These are phyloP conservation scores for Lagopus muta DNA, from an alignment of 2,113 vertebrate species.

Conservation along the genomic window DNA sequence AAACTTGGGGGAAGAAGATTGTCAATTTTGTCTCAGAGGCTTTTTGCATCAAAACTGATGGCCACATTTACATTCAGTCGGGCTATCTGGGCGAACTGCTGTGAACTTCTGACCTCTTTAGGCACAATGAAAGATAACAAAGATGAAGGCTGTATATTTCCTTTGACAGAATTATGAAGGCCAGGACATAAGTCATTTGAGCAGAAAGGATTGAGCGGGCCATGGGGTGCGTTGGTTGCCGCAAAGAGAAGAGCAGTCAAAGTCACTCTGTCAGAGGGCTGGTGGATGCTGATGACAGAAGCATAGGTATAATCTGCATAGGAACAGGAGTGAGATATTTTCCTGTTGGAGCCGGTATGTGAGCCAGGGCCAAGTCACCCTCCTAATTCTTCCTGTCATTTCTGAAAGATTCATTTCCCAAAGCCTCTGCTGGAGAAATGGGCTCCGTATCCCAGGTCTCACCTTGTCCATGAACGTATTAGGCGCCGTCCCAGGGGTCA, in stretches of 20 bases:
- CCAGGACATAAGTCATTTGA: constrained; percentile 66
- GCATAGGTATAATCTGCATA: constrained; percentile 26
- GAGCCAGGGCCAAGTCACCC: constrained; percentile 53
- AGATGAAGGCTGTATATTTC: constrained; percentile 72
- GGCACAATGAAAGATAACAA: constrained; percentile 71
- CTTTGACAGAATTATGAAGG: constrained; percentile 69
- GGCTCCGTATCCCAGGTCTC: constrained; percentile 57
- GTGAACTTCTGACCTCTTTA: constrained; percentile 73
- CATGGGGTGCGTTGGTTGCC: not conserved
- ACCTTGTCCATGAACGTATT: constrained; percentile 58
- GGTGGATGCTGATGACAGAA: not conserved
- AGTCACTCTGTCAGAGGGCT: not conserved
- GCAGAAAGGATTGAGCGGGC: constrained; percentile 40
- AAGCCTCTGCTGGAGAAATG: constrained; percentile 45
- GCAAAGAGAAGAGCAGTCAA: not conserved
- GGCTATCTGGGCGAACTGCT: constrained; percentile 46
- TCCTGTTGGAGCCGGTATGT: constrained; percentile 4
- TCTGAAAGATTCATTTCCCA: constrained; percentile 62
- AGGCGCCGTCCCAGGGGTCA: constrained; percentile 37
- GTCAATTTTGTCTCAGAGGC: constrained; percentile 25
- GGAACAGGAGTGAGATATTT: constrained; percentile 3
- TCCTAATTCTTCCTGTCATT: constrained; percentile 64
- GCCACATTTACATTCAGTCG: constrained; percentile 59
- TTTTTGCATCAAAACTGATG: constrained; percentile 60
- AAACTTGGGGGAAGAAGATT: constrained; percentile 60